Conservation (phyloP, 2,797 vertebrate genomes). For the Smutsia temminckii region DNA sequence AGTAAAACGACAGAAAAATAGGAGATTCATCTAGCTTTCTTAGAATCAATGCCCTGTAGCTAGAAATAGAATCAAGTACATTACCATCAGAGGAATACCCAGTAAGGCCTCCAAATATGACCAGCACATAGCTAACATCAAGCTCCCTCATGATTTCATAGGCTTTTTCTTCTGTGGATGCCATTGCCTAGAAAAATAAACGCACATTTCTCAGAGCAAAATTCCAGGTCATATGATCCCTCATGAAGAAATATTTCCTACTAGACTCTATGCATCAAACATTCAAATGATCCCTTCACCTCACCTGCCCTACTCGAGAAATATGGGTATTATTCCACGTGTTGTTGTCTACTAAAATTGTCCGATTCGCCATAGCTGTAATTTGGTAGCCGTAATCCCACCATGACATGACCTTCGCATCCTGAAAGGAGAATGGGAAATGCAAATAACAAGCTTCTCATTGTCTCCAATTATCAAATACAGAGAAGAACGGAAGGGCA, state of each 20-base stretch:
- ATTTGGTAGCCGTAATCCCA: slow-evolving; percentile 99
- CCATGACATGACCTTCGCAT: slow-evolving; percentile 99
- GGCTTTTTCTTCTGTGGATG: slow-evolving; percentile 96
- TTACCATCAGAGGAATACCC: slow-evolving; percentile 98
- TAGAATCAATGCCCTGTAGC: neutral
- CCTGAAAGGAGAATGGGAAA: slow-evolving; percentile 84
- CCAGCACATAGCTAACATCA: slow-evolving; percentile 97
- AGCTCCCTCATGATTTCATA: slow-evolving; percentile 99
- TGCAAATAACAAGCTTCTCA: neutral
- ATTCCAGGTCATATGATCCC: neutral
- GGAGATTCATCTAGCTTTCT: slow-evolving; percentile 1
- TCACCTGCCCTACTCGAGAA: slow-evolving; percentile 97
- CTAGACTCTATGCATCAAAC: neutral
- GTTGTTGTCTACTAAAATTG: slow-evolving; percentile 99
- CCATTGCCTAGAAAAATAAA: slow-evolving; percentile 92
- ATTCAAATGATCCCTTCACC: neutral
- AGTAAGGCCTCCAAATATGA: slow-evolving; percentile 98
- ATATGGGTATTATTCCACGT: slow-evolving; percentile 99
- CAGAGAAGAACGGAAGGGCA: neutral
- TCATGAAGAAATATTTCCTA: neutral
- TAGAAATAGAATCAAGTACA: slow-evolving; percentile 27
- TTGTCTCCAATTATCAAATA: slow-evolving; percentile 2
- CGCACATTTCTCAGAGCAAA: slow-evolving; percentile 31
- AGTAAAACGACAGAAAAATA: neutral
- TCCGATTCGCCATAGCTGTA: slow-evolving; percentile 98